phyloP scores from a whole-genome alignment of 2,797 vertebrate genomes.

The Remorina albescens region DNA sequence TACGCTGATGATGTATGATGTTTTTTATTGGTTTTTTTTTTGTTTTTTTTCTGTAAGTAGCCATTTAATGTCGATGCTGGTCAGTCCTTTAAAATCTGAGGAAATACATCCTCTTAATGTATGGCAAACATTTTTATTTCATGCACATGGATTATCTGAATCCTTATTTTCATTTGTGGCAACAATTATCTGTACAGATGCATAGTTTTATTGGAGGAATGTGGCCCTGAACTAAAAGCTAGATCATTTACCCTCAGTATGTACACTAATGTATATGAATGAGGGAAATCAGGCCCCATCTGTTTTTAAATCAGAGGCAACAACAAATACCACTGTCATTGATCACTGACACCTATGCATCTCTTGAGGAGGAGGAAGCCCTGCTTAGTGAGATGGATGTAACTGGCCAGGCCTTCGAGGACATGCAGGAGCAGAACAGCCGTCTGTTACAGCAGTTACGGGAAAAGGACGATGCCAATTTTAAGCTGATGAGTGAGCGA shows the following conservation, averaged over 20 bases:
- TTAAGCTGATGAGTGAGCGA: constrained; percentile 95
- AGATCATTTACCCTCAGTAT: not conserved
- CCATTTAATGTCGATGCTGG: not conserved
- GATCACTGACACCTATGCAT: constrained; percentile 43
- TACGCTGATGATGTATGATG: not conserved
- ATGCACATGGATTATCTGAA: not conserved
- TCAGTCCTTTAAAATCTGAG: not conserved
- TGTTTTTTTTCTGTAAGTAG: not conserved
- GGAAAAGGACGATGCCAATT: constrained; percentile 96
- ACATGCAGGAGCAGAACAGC: constrained; percentile 98
- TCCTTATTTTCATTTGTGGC: not conserved
- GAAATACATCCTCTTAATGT: not conserved
- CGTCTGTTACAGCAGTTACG: constrained; percentile 92
- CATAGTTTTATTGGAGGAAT: not conserved
- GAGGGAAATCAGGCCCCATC: not conserved
- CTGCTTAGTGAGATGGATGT: constrained; percentile 95
- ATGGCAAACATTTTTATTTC: constrained; percentile 4
- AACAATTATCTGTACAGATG: not conserved
- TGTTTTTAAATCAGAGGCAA: not conserved
- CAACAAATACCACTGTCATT: constrained; percentile 13
- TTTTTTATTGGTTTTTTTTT: no score
- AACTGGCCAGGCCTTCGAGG: constrained; percentile 94
- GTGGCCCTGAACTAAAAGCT: not conserved
- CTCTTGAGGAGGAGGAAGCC: constrained; percentile 90
- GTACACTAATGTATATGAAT: not conserved